A percentile compares a stretch with the other conserved stretches of the same genome.
Evolutionary conservation across 1,140 invertebrate genomes (phyloP).

Genomic region (silkworm (Bombyx mori)): DNA sequence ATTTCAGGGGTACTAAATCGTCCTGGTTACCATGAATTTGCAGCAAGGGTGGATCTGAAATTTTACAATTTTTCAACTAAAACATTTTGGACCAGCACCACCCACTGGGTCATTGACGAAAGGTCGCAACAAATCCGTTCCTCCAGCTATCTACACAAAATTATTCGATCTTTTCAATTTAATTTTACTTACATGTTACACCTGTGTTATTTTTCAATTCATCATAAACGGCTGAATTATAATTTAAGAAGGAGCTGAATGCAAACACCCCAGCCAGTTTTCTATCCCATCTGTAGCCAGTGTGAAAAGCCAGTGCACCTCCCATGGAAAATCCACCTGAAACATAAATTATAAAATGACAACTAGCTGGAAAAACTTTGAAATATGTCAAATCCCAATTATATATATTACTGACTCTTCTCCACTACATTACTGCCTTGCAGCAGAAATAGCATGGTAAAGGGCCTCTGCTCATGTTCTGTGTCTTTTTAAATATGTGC

Average conservation of each 20-base stretch:
- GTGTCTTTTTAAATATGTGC: not conserved
- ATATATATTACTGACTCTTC: no score
- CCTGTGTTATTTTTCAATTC: slow-evolving; percentile 29
- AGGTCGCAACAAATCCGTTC: no score
- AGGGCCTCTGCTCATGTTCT: not conserved
- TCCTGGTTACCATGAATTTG: slow-evolving; percentile 56
- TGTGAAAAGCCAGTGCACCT: slow-evolving; percentile 77
- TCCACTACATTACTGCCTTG: not conserved
- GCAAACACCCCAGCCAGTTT: slow-evolving; percentile 78
- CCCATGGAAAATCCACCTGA: slow-evolving; percentile 85
- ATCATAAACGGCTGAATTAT: slow-evolving; percentile 76
- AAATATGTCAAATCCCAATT: no score
- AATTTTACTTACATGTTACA: slow-evolving; percentile 23
- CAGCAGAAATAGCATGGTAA: not conserved
- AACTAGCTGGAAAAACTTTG: not conserved
- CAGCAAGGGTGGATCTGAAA: slow-evolving; percentile 50
- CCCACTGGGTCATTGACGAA: no score
- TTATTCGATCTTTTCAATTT: no score
- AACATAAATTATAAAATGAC: slow-evolving; percentile 15
- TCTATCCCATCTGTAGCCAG: slow-evolving; percentile 74
- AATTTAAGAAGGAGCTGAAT: slow-evolving; percentile 81
- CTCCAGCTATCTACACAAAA: no score
- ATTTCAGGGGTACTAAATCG: slow-evolving; percentile 37
- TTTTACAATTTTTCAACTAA: not conserved
- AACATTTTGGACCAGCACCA: no score